These are phyloP conservation scores for Eilema griseolum DNA, from an alignment of 2,888 invertebrate species.

Conservation along the genomic window DNA sequence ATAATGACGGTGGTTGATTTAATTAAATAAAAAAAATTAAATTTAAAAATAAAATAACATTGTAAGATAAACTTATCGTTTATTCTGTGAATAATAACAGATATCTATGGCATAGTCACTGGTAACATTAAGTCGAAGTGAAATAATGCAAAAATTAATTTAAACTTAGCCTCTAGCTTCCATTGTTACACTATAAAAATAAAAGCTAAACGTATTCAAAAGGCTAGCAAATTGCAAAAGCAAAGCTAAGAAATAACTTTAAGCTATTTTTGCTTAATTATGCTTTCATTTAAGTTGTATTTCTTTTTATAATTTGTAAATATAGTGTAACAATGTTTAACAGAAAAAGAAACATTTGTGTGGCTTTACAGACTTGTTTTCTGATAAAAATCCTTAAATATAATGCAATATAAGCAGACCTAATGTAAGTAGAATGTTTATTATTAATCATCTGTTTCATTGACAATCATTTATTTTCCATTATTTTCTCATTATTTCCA, in stretches of 20 bases:
- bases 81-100: slow-evolving; percentile 83
- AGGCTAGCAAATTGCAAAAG: slow-evolving; percentile 13
- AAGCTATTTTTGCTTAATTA: neutral
- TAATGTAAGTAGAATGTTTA: neutral
- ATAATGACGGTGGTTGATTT: too few relatives aligned
- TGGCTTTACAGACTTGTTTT: slow-evolving; percentile 18
- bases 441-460: slow-evolving; percentile 36
- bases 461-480: slow-evolving; percentile 13
- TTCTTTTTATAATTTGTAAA: neutral
- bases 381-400: slow-evolving; percentile 17
- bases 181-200: slow-evolving; percentile 30
- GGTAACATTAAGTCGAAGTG: slow-evolving; percentile 78
- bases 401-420: slow-evolving; percentile 15
- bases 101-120: slow-evolving; percentile 85
- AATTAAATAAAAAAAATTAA: neutral
- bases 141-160: slow-evolving; percentile 51
- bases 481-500: neutral
- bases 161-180: slow-evolving; percentile 74
- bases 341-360: slow-evolving; percentile 19
- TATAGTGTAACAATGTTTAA: slow-evolving; percentile 28
- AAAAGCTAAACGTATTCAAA: slow-evolving; percentile 12
- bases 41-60: slow-evolving; percentile 40
- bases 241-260: slow-evolving; percentile 5
- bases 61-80: slow-evolving; percentile 66
- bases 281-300: neutral